These are phyloP conservation scores for Anisognathus igniventris DNA, from an alignment of 2,797 vertebrate species.

Conservation along the genomic window DNA sequence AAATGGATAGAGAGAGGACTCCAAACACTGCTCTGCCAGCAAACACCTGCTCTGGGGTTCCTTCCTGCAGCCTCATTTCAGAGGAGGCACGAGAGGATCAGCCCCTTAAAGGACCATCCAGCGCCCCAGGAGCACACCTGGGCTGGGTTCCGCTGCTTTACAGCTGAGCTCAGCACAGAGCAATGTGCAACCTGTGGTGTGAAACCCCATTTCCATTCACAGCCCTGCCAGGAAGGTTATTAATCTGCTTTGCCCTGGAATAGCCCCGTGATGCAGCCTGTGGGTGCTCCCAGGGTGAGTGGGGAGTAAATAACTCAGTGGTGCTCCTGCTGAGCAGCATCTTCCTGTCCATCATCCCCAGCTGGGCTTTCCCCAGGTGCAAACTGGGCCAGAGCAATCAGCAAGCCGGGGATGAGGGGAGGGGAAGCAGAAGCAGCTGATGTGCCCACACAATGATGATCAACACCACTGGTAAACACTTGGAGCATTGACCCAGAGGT, in stretches of 20 bases:
- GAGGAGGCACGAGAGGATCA: rapidly evolving
- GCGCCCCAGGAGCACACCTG: not conserved
- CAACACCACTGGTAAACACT: rapidly evolving
- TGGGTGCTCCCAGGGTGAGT: rapidly evolving
- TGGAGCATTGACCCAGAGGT: rapidly evolving
- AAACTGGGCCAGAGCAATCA: not conserved
- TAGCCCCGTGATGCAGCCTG: rapidly evolving
- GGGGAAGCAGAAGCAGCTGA: not conserved
- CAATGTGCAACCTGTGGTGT: not conserved
- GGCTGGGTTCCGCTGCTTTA: not conserved
- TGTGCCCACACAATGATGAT: not conserved
- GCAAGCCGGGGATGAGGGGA: not conserved
- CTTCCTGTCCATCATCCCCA: not conserved
- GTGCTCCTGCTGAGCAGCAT: not conserved
- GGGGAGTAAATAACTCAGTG: not conserved
- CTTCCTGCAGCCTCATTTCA: not conserved
- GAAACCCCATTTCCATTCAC: not conserved
- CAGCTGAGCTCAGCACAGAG: not conserved
- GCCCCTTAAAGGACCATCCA: not conserved
- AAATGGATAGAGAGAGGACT: not conserved
- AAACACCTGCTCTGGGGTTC: not conserved
- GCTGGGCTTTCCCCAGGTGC: not conserved
- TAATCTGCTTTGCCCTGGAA: not conserved
- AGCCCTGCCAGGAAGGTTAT: not conserved
- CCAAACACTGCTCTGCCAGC: not conserved